phyloP scores from a whole-genome alignment of 2,797 vertebrate species.

The Eulemur albifrons region DNA sequence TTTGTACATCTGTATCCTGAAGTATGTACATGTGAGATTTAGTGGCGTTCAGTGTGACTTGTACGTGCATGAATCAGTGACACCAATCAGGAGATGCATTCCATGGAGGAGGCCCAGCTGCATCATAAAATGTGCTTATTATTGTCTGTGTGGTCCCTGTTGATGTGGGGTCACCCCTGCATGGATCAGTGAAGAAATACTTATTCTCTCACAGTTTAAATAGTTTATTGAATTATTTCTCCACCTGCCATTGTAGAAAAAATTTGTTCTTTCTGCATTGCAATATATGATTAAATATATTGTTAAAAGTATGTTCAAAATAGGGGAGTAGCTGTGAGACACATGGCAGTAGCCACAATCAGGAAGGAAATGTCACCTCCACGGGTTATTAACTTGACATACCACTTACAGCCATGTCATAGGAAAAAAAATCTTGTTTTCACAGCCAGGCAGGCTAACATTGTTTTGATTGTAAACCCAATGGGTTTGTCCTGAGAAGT shows the following conservation, averaged over 20 bases:
- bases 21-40: not conserved
- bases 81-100: not conserved
- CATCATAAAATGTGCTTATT: not conserved
- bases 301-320: constrained; percentile 31
- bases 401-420: constrained; percentile 64
- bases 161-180: not conserved
- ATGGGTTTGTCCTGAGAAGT: constrained; percentile 61
- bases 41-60: not conserved
- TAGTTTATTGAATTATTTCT: constrained; percentile 10
- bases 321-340: constrained; percentile 34
- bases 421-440: constrained; percentile 54
- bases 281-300: constrained; percentile 20
- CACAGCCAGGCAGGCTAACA: constrained; percentile 41
- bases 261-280: not conserved
- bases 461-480: constrained; percentile 68
- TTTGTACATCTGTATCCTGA: constrained; percentile 20
- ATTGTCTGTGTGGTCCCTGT: constrained; percentile 25
- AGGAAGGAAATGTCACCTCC: constrained; percentile 67
- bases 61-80: not conserved
- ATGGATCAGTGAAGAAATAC: not conserved
- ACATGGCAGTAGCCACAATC: constrained; percentile 31
- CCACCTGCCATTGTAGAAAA: not conserved
- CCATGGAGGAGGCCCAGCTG: not conserved
- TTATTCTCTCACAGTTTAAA: not conserved
- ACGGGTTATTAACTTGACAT: constrained; percentile 68